Percentiles rank a stretch among this genome's conserved stretches.
phyloP scores from a whole-genome alignment of 2,113 vertebrate genomes.

The Hippopotamus amphibius region DNA sequence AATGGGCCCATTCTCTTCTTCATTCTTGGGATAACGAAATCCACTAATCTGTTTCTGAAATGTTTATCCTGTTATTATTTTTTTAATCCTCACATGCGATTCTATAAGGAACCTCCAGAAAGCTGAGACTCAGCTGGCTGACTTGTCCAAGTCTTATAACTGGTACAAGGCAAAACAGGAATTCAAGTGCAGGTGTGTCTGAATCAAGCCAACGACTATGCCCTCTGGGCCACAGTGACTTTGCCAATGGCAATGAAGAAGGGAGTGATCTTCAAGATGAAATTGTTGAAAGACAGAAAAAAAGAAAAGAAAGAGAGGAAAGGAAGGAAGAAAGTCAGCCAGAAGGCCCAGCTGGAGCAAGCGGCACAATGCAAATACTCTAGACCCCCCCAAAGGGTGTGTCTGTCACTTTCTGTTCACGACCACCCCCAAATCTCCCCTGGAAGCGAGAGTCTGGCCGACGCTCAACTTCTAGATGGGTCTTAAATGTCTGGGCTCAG shows the following conservation, averaged over 20 bases:
- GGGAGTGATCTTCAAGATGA: neutral
- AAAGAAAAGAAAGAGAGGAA: no score
- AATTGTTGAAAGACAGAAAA: neutral
- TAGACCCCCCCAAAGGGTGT: neutral
- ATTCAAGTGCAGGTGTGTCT: neutral
- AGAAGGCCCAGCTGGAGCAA: neutral
- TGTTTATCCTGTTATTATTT: neutral
- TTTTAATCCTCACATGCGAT: neutral
- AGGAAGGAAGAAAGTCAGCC: neutral
- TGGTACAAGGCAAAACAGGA: neutral
- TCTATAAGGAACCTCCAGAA: slow-evolving; percentile 6
- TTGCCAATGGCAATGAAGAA: neutral
- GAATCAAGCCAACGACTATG: neutral
- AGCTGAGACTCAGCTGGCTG: neutral
- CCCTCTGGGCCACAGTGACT: neutral
- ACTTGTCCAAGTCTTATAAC: neutral
- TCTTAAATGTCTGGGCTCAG: slow-evolving; percentile 43
- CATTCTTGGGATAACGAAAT: slow-evolving; percentile 48
- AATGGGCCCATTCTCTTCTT: slow-evolving; percentile 49
- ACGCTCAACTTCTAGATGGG: neutral
- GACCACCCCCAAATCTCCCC: neutral
- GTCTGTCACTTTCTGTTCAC: neutral
- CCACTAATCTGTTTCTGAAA: neutral
- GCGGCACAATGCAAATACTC: neutral
- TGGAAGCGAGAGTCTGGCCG: neutral